A percentile compares a stretch with the other conserved stretches of the same genome.
Conservation (phyloP, 2,888 invertebrate species). For the Oscheius sp. region DNA sequence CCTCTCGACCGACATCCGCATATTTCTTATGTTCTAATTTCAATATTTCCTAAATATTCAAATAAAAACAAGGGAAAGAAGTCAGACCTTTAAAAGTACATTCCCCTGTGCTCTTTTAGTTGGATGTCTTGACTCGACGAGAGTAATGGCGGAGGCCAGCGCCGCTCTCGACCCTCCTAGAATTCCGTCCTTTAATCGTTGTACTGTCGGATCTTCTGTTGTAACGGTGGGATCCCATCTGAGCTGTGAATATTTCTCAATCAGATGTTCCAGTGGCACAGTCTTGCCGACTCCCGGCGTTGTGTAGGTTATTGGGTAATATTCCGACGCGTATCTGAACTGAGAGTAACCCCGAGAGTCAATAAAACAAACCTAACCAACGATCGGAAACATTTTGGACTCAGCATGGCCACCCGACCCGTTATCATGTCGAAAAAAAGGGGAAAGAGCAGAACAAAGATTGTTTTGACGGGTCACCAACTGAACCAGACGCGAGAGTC, state of each 20-base stretch:
- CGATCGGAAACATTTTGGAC: neutral
- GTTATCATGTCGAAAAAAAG: too few species aligned
- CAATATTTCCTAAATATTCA: slow-evolving; percentile 45
- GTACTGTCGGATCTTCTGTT: slow-evolving; percentile 53
- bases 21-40: slow-evolving; percentile 67
- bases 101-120: slow-evolving; percentile 74
- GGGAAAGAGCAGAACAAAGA: neutral
- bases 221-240: slow-evolving; percentile 63
- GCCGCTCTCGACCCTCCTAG: slow-evolving; percentile 73
- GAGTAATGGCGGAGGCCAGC: slow-evolving; percentile 76
- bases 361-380: slow-evolving; percentile 1
- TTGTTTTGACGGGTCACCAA: neutral
- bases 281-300: slow-evolving; percentile 47
- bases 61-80: neutral
- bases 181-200: slow-evolving; percentile 46
- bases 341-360: neutral
- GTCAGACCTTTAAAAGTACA: slow-evolving; percentile 36
- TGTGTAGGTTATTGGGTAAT: slow-evolving; percentile 35
- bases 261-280: slow-evolving; percentile 48
- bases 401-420: too few species aligned
- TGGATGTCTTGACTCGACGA: slow-evolving; percentile 76
- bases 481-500: neutral
- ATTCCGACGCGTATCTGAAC: slow-evolving; percentile 1
- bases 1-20: slow-evolving; percentile 57
- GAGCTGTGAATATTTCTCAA: slow-evolving; percentile 52